These are phyloP conservation scores for Cervus canadensis DNA, from an alignment of 2,113 vertebrate genomes.

Conservation along the genomic window DNA sequence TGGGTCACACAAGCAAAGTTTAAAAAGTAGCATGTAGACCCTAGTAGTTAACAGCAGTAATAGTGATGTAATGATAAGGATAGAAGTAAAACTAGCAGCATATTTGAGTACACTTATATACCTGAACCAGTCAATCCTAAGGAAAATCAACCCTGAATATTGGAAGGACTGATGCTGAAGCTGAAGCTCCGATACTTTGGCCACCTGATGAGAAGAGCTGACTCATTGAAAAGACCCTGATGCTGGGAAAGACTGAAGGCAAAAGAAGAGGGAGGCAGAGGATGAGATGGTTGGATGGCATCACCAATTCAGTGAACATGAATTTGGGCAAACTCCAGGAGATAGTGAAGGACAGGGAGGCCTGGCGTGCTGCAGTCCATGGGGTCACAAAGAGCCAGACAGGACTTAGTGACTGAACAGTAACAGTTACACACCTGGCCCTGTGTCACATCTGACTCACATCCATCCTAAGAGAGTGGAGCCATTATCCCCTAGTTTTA, in stretches of 20 bases:
- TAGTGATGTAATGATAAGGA: not conserved
- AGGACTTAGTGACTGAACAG: not conserved
- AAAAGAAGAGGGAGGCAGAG: not conserved
- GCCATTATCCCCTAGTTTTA: not conserved
- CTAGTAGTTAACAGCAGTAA: not conserved
- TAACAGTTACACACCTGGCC: not conserved
- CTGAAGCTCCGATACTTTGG: not conserved
- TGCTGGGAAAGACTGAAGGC: not conserved
- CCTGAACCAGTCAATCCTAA: not conserved
- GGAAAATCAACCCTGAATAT: not conserved
- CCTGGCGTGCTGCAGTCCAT: not conserved
- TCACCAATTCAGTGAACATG: not conserved
- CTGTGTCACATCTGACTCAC: not conserved
- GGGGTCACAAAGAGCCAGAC: not conserved
- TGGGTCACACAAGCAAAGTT: not conserved
- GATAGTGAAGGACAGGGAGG: not conserved
- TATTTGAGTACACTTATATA: not conserved
- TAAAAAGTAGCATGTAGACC: not conserved
- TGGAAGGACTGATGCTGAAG: not conserved
- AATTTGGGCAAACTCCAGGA: not conserved
- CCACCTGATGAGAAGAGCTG: not conserved
- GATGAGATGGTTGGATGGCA: not conserved
- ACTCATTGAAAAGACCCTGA: not conserved
- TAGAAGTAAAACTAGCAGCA: not conserved
- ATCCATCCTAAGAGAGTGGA: not conserved